Evolutionary conservation across 2,888 invertebrate species (phyloP), one percentile per base, ranked within the genome.

Genomic region (Odontocerum albicorne): DNA sequence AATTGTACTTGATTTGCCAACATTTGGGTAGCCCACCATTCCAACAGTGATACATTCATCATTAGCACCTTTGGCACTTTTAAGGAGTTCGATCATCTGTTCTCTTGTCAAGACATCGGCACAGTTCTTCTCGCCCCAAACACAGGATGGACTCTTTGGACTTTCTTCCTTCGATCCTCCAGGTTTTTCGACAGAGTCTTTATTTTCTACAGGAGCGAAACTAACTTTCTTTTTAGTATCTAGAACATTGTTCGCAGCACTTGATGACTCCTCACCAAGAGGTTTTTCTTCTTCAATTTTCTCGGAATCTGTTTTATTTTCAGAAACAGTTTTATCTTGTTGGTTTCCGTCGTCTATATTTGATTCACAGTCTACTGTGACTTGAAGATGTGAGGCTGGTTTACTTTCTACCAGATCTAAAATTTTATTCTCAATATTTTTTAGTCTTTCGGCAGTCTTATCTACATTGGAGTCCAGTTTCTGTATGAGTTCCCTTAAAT

Each of bases 1-100:
- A 56, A 99, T 96, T 6, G 98, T 96, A 57, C 98, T 98, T 72
- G 97, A 98, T 73, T 99, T 99, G n/a, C 99, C 99, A 1, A 99
- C 99, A 80, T 99, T 99, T 0, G 99, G 99, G 75, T 99, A 99
- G 1, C 99, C 99, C 54, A 99, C 96, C 71, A 96, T 81, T 4
- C 96, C 96, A 54, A 96, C 84, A n/a, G 92, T 92, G 4, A 88
- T 81, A 21, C 87, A 68, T n/a, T 76, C 72, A 21, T 72, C 65
- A 16, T 74, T 72, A 67, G 69, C 70, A 69, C 77, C 70, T 55
- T 84, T 81, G 15, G 89, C 72, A 6, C 73, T 75, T 64, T 83
- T 86, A 55, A 96, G 83, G 12, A 91, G 78, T 31, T 81, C 73
- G 44, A 95, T 81, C 20, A 96, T 72, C 64, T 86, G 84, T 22